Evolutionary conservation across 2,797 vertebrate genomes (phyloP).

Genomic region (Gila robusta): DNA sequence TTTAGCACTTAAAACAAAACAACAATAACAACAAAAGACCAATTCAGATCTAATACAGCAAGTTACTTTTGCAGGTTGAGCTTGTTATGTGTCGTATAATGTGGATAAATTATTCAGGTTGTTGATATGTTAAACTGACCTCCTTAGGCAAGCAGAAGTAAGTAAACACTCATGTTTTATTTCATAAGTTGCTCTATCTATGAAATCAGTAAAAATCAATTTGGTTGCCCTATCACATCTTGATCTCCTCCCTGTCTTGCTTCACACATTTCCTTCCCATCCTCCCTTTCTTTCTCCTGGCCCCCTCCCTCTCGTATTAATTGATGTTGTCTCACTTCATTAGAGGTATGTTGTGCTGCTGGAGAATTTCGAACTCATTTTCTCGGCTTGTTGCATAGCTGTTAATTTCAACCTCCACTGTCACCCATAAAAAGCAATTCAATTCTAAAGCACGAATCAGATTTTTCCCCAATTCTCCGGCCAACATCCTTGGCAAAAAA

Average conservation of each 20-base stretch:
- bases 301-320: slow-evolving; percentile 66
- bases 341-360: slow-evolving; percentile 68
- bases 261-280: slow-evolving; percentile 7
- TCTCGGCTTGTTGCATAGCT: slow-evolving; percentile 66
- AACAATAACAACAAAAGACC: slow-evolving; percentile 27
- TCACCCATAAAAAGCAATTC: slow-evolving; percentile 65
- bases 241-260: not conserved
- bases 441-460: slow-evolving; percentile 42
- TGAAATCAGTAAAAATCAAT: slow-evolving; percentile 48
- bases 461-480: slow-evolving; percentile 38
- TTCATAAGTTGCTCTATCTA: slow-evolving; percentile 47
- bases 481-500: slow-evolving; percentile 53
- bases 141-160: slow-evolving; percentile 67
- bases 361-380: slow-evolving; percentile 67
- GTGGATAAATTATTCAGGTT: slow-evolving; percentile 74
- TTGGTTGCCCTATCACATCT: slow-evolving; percentile 18
- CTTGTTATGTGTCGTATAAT: slow-evolving; percentile 69
- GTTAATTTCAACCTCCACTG: slow-evolving; percentile 72
- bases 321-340: slow-evolving; percentile 78
- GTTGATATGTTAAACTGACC: slow-evolving; percentile 73
- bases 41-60: slow-evolving; percentile 35
- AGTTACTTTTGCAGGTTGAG: slow-evolving; percentile 63
- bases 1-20: slow-evolving; percentile 44
- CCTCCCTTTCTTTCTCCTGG: slow-evolving; percentile 11
- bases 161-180: slow-evolving; percentile 67